Base-by-base conservation (phyloP, 1,140 invertebrate genomes). In the Antheraea pernyi region DNA sequence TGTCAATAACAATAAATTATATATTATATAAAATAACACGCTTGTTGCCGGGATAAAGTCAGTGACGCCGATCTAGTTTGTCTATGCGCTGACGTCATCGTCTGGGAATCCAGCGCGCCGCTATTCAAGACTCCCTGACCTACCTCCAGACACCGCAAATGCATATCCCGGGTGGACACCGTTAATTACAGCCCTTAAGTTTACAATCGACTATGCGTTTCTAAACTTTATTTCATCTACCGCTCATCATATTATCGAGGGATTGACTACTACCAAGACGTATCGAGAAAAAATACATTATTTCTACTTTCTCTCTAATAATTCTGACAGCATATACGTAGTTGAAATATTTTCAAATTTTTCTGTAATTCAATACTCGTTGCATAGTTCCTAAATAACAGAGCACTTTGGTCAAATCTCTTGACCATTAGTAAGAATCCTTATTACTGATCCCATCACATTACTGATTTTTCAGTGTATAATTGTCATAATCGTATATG, bases 11-110 rank as follows among this genome's bases (percentile, higher is more conserved):
- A 86, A 88, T 89, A 91, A 88, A 88, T 89, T 90, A 53, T 53
- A 16, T 53, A 53, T 53, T 82, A 84, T n/a, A n/a, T 84, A 74
- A 90, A 91, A 90, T 88, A 87, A 87, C 80, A 78, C 81, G 82
- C 87, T 86, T 82, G 83, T 86, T 81, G 80, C 80, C 78, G 79
- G 83, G 83, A 87, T 85, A 82, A 80, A 80, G 81, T 72, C 79
- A 79, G 83, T 86, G 86, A 88, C 84, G 78, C 75, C 79, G 89
- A 79, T 88, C 84, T 89, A 90, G 86, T 91, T 90, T 90, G 85
- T 90, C 84, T 90, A 88, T 86, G 75, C 78, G 75, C 76, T 86
- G 84, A 91, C 89, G 89, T 91, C 89, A 90, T 73, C 70, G 88
- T 91, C 89, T 91, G 89, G 84, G 88, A 91, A 91, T 91, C 84